Percentiles rank a stretch among this genome's conserved stretches.
These are phyloP conservation scores for Fregata magnificens DNA, from an alignment of 2,113 vertebrate genomes.

Conservation along the genomic window DNA sequence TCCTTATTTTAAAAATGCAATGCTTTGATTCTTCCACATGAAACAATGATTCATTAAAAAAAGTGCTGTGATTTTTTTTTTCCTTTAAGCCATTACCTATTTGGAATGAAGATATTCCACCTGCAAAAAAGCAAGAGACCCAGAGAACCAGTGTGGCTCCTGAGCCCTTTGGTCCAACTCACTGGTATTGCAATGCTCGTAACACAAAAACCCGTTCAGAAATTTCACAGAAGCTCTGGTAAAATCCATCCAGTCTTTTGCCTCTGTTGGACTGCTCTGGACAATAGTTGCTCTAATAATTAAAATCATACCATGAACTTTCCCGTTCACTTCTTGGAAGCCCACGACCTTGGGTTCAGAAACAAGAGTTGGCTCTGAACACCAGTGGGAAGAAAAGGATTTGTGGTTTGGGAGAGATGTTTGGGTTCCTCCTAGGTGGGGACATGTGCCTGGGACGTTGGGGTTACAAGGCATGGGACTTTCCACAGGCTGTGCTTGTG, in stretches of 20 bases:
- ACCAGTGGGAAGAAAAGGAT: background rate
- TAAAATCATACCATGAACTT: background rate
- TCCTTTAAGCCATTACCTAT: background rate
- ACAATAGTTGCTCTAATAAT: background rate
- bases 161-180: background rate
- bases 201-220: background rate
- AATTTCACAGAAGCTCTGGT: background rate
- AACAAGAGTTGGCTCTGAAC: background rate
- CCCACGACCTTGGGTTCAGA: background rate
- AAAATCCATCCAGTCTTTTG: background rate
- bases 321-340: background rate
- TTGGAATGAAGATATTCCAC: background rate
- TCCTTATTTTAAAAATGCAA: background rate
- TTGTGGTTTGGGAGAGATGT: background rate
- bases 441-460: rapidly evolving
- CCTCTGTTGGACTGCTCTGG: rapidly evolving
- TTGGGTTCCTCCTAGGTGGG: background rate
- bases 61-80: background rate
- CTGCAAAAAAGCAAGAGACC: background rate
- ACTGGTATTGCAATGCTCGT: rapidly evolving
- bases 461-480: background rate
- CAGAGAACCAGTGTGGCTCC: background rate
- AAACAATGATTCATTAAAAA: background rate
- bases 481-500: background rate
- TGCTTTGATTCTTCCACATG: background rate